Conservation (phyloP, 1,140 invertebrate species). For the Hycleus phaleratus region DNA sequence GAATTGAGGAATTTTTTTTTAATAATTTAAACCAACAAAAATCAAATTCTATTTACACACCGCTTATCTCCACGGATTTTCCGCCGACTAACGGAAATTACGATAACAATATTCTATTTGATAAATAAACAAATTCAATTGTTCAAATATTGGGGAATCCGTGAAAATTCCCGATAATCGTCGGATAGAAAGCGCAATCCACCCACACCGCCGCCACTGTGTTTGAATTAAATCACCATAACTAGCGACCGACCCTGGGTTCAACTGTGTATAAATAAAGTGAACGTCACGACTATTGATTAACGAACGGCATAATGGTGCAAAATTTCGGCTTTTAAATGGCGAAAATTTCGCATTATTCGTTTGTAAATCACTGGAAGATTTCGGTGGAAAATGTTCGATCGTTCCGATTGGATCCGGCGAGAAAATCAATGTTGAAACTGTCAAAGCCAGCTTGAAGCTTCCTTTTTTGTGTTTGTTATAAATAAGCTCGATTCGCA, state of each 20-base stretch:
- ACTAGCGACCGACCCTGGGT: constrained; percentile 18
- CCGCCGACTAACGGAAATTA: too few species aligned
- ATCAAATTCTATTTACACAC: too few species aligned
- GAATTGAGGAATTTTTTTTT: too few species aligned
- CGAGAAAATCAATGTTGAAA: constrained; percentile 5
- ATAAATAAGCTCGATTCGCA: too few species aligned
- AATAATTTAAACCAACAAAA: too few species aligned
- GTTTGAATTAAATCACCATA: neutral
- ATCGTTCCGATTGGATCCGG: neutral
- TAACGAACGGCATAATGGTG: constrained; percentile 15
- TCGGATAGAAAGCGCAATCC: neutral
- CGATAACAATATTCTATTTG: too few species aligned
- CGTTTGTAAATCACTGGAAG: too few species aligned
- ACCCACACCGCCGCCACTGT: constrained; percentile 17
- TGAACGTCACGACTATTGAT: constrained; percentile 31
- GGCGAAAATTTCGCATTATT: too few species aligned
- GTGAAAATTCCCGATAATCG: too few species aligned
- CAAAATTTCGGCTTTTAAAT: neutral
- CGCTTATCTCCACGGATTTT: too few species aligned
- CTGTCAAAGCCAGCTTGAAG: constrained; percentile 4
- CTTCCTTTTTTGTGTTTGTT: neutral
- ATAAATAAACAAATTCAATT: too few species aligned
- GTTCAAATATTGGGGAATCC: too few species aligned
- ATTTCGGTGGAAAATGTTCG: neutral
- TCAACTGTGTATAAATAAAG: constrained; percentile 28